Conservation (phyloP, 2,888 invertebrate genomes). For the Criorhina ranunculi region DNA sequence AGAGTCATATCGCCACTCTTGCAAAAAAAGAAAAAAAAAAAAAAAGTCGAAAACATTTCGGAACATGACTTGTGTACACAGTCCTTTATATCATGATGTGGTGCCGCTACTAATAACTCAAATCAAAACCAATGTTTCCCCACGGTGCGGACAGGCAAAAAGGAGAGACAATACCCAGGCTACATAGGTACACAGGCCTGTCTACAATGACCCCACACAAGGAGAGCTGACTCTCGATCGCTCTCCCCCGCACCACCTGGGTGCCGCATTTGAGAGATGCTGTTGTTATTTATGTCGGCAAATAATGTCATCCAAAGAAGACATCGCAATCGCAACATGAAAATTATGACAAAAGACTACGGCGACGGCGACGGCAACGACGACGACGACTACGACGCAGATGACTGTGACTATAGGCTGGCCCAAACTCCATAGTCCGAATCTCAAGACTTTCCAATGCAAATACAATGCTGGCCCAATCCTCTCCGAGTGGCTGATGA, state of each 20-base stretch:
- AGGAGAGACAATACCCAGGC: conserved; percentile 55
- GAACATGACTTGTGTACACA: conserved; percentile 75
- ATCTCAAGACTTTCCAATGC: conserved; percentile 65
- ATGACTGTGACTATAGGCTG: conserved; percentile 11
- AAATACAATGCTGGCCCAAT: conserved; percentile 51
- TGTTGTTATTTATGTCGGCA: conserved; percentile 76
- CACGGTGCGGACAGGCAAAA: conserved; percentile 70
- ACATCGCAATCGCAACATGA: conserved; percentile 75
- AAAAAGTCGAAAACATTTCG: conserved; percentile 66
- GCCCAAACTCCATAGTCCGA: conserved; percentile 43
- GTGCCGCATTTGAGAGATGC: conserved; percentile 52
- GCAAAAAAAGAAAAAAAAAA: conserved; percentile 52
- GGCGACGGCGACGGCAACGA: conserved; percentile 40
- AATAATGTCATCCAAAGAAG: conserved; percentile 77
- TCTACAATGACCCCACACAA: conserved; percentile 69
- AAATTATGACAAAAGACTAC: conserved; percentile 76
- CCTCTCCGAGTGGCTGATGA: conserved; percentile 11
- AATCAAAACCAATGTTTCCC: conserved; percentile 76
- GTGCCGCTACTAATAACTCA: conserved; percentile 77
- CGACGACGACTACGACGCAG: conserved; percentile 35
- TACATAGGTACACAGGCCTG: conserved; percentile 42
- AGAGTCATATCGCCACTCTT: conserved; percentile 59
- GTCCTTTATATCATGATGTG: conserved; percentile 75
- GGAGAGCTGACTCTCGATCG: conserved; percentile 48
- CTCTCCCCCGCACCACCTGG: conserved; percentile 57